Base-by-base conservation (phyloP, 1,140 invertebrate genomes). In the Drosophila mayri region DNA sequence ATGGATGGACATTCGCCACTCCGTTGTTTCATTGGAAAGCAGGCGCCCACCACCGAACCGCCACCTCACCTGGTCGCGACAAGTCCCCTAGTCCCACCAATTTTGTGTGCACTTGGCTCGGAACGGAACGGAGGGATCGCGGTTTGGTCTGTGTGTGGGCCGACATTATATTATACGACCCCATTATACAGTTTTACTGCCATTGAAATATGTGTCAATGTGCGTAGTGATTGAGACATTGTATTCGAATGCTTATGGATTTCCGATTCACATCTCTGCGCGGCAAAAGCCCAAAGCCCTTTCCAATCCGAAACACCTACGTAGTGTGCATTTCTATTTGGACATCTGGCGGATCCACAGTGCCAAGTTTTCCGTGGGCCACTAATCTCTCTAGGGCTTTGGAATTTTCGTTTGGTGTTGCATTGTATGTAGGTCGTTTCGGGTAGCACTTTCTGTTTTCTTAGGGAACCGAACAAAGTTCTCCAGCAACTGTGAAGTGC, bases 181-280 rank as follows among this genome's bases (percentile, higher is more conserved):
- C 67, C 67, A 81, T 80, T 83, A 88, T 86, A 65, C 58, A 76
- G 81, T 71, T 88, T 88, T 87, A 87, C 82, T 74, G 73, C 76
- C 76, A 50, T 70, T 70, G 63, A 71, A 74, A 87, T 83, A 78
- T 88, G 84, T 87, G 84, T 83, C 83, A 86, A 81, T 66, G 77
- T 61, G 78, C 75, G 55, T 65, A 70, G 68, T 73, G 76, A 88
- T 83, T 79, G 79, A 79, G 84, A 79, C 84, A 83, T 88, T 87
- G 79, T 87, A 62, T 73, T 87, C 87, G 76, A 87, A 67, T 73
- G 60, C 52, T 64, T 81, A 73, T 88, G 74, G 76, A 43, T 80
- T 66, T 87, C 76, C 79, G 70, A 87, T 87, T 65, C 61, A 57
- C 58, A 41, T 41, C 32, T 70, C 18, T 16, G 59, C 10, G 22